A percentile compares a stretch with the other conserved stretches of the same genome.
These are phyloP conservation scores for Drosophila nebulosa DNA, from an alignment of 1,140 invertebrate genomes.

Conservation along the genomic window DNA sequence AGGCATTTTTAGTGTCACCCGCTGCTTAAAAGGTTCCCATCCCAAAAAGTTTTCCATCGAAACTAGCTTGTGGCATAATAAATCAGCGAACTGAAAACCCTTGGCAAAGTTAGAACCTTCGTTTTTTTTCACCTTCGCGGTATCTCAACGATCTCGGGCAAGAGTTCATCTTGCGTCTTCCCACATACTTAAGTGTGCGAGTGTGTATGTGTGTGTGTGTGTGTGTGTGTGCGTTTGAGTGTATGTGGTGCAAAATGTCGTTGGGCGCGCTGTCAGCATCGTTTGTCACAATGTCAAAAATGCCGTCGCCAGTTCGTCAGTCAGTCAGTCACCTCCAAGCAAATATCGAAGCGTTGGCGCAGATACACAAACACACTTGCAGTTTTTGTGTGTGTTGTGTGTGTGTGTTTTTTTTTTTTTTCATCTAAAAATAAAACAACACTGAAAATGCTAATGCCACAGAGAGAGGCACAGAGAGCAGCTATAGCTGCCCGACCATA, in stretches of 20 bases:
- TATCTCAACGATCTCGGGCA: constrained; percentile 1
- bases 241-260: constrained; percentile 48
- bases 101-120: neutral
- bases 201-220: constrained; percentile 3
- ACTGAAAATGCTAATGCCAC: constrained; percentile 69
- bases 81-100: neutral
- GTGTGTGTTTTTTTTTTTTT: constrained; percentile 61
- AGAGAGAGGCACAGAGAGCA: constrained; percentile 5
- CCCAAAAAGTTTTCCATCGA: neutral
- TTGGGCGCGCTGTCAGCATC: constrained; percentile 41
- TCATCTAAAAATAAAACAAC: constrained; percentile 66
- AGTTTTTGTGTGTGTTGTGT: constrained; percentile 16
- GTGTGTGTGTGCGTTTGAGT: constrained; percentile 5
- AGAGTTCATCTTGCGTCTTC: neutral
- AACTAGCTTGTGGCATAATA: neutral
- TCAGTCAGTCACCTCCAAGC: constrained; percentile 56
- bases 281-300: constrained; percentile 47
- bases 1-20: no score
- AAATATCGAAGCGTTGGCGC: constrained; percentile 37
- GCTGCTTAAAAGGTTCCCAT: neutral
- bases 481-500: constrained; percentile 34
- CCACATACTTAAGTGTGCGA: neutral
- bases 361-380: constrained; percentile 23
- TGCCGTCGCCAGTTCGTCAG: constrained; percentile 47
- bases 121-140: neutral